Conservation (phyloP, 2,113 vertebrate species). For the Myxocyprinus asiaticus region DNA sequence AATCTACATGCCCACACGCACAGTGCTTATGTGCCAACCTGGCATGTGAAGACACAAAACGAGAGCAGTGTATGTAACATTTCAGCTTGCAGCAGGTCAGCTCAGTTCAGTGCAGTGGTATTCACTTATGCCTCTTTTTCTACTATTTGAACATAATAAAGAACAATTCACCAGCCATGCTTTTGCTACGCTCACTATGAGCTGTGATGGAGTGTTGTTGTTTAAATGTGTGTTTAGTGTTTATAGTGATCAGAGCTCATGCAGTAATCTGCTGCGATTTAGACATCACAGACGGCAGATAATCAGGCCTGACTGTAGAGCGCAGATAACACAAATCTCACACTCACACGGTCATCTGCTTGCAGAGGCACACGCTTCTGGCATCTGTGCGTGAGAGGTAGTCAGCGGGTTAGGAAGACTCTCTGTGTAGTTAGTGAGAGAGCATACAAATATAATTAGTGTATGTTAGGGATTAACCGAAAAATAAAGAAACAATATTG, state of each 20-base stretch:
- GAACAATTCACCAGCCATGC: conserved; percentile 1
- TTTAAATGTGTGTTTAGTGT: conserved; percentile 18
- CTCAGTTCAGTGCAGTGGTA: background rate
- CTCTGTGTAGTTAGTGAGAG: no score
- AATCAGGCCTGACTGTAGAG: conserved; percentile 20
- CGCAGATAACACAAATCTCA: background rate
- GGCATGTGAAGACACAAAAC: conserved; percentile 30
- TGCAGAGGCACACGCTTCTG: background rate
- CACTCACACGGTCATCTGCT: background rate
- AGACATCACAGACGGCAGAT: conserved; percentile 13
- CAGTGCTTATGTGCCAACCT: conserved; percentile 23
- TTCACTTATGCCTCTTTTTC: conserved; percentile 1
- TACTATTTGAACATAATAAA: conserved; percentile 1
- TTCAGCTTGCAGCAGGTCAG: conserved; percentile 1
- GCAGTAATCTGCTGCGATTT: conserved; percentile 16
- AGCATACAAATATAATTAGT: no score
- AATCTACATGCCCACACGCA: conserved; percentile 31
- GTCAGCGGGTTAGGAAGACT: background rate
- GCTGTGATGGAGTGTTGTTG: background rate
- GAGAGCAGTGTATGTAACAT: background rate
- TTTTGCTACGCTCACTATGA: background rate
- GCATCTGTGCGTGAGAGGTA: background rate
- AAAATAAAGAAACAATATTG: no score
- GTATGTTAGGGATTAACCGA: no score
- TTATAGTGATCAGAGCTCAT: conserved; percentile 8